These are phyloP conservation scores for Peucedramus taeniatus DNA, from an alignment of 2,113 vertebrate genomes.

Conservation along the genomic window DNA sequence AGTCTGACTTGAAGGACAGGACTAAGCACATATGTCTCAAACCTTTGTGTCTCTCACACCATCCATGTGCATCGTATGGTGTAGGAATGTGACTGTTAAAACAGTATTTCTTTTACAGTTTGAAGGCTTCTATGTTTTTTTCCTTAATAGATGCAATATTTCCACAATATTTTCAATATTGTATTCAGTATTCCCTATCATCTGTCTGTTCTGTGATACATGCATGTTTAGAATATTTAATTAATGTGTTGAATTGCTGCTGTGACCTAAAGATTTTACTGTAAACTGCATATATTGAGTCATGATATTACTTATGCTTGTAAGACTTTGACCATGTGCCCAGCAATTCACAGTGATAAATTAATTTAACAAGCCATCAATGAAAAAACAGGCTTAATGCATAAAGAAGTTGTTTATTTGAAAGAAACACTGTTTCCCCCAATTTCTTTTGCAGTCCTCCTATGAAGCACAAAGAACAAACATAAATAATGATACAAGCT, in stretches of 20 bases:
- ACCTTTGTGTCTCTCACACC: conserved; percentile 7
- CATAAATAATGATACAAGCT: conserved; percentile 29
- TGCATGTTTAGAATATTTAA: not conserved
- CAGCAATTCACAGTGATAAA: not conserved
- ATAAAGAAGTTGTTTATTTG: not conserved
- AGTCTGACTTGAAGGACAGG: conserved; percentile 13
- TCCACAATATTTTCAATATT: conserved; percentile 20
- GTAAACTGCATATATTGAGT: not conserved
- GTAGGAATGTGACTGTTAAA: not conserved
- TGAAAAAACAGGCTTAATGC: not conserved
- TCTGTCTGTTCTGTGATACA: conserved; percentile 18
- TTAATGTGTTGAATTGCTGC: conserved; percentile 22
- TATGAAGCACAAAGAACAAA: not conserved
- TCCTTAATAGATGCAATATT: not conserved
- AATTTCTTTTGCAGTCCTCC: conserved; percentile 51
- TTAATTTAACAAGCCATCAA: not conserved
- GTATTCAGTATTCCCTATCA: no score
- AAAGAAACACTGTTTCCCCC: conserved; percentile 39
- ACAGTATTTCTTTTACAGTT: not conserved
- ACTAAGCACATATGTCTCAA: conserved; percentile 16
- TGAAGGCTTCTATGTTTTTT: not conserved
- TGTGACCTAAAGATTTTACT: not conserved
- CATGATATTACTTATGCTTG: not conserved
- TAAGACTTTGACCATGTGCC: not conserved
- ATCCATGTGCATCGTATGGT: not conserved